Evolutionary conservation across 2,888 invertebrate genomes (phyloP).

Genomic region (Amphipoea oculea): DNA sequence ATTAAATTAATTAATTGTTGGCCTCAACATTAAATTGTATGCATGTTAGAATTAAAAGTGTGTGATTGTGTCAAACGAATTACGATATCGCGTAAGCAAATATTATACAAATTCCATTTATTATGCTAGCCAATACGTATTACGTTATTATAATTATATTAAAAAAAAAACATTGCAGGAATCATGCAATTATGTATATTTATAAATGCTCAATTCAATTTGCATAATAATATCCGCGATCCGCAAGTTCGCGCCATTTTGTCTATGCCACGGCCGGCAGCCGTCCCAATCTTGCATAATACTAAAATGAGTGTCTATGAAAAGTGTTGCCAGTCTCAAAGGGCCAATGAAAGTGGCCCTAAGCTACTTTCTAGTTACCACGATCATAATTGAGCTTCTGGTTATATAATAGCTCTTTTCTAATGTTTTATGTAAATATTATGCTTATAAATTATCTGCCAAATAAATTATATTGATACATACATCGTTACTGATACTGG

Average conservation of each 20-base stretch:
- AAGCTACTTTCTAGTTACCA: conserved; percentile 55
- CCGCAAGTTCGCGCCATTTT: conserved; percentile 6
- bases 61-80: conserved; percentile 19
- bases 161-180: conserved; percentile 4
- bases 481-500: neutral
- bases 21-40: neutral
- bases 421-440: conserved; percentile 13
- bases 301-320: neutral
- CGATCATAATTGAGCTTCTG: conserved; percentile 6
- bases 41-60: neutral
- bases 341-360: conserved; percentile 57
- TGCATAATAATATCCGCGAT: neutral
- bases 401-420: conserved; percentile 58
- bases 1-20: neutral
- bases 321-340: conserved; percentile 23
- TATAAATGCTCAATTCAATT: conserved; percentile 8
- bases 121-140: neutral
- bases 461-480: neutral
- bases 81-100: conserved; percentile 6
- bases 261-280: neutral
- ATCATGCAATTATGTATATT: conserved; percentile 5
- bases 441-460: neutral
- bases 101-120: conserved; percentile 8
- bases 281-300: neutral
- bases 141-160: conserved; percentile 1